Percentiles rank a stretch among this genome's conserved stretches.
These are phyloP conservation scores for Dyspetes luteomarginatus DNA, from an alignment of 2,888 invertebrate genomes.

Conservation along the genomic window DNA sequence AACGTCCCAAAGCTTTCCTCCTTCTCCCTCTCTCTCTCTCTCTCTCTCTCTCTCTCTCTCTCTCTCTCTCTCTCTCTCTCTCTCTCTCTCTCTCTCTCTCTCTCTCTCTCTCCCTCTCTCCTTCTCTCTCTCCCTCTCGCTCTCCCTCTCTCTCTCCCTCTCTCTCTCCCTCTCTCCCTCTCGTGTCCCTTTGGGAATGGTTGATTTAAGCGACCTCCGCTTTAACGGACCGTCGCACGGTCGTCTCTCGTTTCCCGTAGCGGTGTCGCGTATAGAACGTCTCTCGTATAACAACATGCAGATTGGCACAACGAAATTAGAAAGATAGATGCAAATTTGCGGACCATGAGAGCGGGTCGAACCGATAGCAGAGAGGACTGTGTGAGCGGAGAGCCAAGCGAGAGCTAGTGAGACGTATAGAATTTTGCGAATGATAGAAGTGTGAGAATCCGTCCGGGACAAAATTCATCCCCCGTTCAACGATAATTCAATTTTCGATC, in stretches of 20 bases:
- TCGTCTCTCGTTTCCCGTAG: slow-evolving; percentile 42
- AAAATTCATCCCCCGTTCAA: slow-evolving; percentile 22
- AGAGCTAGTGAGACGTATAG: slow-evolving; percentile 36
- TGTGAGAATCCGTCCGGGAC: slow-evolving; percentile 1
- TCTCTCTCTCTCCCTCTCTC: no score
- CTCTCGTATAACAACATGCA: slow-evolving; percentile 76
- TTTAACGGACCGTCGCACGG: slow-evolving; percentile 70
- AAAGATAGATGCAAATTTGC: slow-evolving; percentile 78
- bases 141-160: no score
- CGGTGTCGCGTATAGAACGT: slow-evolving; percentile 52
- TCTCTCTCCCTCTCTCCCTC: no score
- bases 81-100: no score
- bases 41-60: no score
- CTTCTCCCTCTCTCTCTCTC: no score
- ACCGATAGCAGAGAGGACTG: slow-evolving; percentile 64
- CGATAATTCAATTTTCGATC: slow-evolving; percentile 56
- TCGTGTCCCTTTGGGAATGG: slow-evolving; percentile 69
- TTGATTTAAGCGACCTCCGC: slow-evolving; percentile 74
- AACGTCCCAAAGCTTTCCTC: no score
- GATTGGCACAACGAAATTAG: slow-evolving; percentile 78
- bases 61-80: no score
- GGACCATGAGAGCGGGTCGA: slow-evolving; percentile 65
- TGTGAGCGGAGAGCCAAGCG: neutral
- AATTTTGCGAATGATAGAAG: slow-evolving; percentile 22
- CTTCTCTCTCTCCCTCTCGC: no score